Percentiles rank a stretch among this genome's conserved stretches.
Conservation (phyloP, 2,888 invertebrate genomes). For the Chirona hameri region DNA sequence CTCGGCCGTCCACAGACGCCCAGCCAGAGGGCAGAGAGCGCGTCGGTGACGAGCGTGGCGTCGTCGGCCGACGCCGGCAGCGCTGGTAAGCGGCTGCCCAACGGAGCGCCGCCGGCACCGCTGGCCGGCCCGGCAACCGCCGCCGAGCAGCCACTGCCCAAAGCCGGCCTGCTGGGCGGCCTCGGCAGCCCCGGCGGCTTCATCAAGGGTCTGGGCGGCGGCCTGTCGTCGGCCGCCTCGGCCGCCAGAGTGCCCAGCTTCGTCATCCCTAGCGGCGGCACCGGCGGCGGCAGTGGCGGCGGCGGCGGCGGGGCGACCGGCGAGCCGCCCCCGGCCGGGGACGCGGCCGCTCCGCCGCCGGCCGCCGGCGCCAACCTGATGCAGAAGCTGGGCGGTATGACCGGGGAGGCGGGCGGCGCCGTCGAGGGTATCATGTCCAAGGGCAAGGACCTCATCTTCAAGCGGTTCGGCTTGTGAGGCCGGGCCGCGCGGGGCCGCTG, state of each 20-base stretch:
- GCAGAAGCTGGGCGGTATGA: slow-evolving; percentile 34
- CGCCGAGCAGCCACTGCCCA: not conserved
- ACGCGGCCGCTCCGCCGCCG: slow-evolving; percentile 42
- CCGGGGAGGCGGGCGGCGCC: slow-evolving; percentile 51
- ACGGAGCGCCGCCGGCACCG: not conserved
- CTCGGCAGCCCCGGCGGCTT: slow-evolving; percentile 12
- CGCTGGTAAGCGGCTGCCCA: slow-evolving; percentile 13
- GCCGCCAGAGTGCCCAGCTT: not conserved
- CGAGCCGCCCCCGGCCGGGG: slow-evolving; percentile 38
- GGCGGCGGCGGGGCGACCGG: not conserved
- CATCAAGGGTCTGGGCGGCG: slow-evolving; percentile 23
- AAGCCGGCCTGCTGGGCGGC: not conserved
- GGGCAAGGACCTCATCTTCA: slow-evolving; percentile 91
- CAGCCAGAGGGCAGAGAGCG: not conserved
- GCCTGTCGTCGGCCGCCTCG: not conserved
- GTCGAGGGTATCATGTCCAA: slow-evolving; percentile 87
- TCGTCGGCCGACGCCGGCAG: not conserved
- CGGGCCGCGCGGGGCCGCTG: not conserved
- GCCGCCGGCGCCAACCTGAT: slow-evolving; percentile 48
- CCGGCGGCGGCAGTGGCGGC: slow-evolving; percentile 47
- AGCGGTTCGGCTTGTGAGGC: slow-evolving; percentile 45
- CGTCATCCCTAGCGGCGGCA: slow-evolving; percentile 43
- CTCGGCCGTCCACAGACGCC: not conserved
- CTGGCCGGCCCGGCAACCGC: not conserved
- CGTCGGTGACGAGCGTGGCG: not conserved